Evolutionary conservation across 2,113 vertebrate genomes (phyloP).

Genomic region (Mus pahari): DNA sequence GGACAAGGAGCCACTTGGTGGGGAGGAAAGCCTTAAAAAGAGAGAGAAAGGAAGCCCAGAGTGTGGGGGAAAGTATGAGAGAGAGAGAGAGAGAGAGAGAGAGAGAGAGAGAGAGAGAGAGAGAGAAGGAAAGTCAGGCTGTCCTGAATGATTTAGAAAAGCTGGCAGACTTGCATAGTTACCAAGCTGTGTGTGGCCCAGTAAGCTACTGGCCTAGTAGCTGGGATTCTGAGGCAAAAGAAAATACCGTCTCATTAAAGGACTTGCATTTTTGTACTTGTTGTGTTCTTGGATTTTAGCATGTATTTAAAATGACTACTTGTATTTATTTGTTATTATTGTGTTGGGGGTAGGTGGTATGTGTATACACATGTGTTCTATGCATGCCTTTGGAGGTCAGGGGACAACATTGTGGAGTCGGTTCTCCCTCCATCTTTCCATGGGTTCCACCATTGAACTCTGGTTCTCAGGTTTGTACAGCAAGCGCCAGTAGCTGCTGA

Average conservation of each 20-base stretch:
- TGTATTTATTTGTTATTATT: not conserved
- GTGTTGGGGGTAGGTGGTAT: not conserved
- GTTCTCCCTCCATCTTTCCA: not conserved
- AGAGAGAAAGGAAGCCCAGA: not conserved
- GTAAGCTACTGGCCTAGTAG: not conserved
- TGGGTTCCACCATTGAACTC: too few relatives aligned
- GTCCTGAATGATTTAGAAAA: not conserved
- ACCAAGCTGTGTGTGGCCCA: not conserved
- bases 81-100: too few relatives aligned
- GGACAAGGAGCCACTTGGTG: not conserved
- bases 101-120: not conserved
- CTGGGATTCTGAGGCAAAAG: not conserved
- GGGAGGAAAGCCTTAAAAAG: not conserved
- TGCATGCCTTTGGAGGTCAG: not conserved
- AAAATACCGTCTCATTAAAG: not conserved
- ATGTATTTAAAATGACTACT: not conserved
- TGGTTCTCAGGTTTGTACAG: not conserved
- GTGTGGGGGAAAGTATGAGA: not conserved
- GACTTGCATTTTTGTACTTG: not conserved
- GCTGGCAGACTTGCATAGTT: not conserved
- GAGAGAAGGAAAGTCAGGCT: not conserved
- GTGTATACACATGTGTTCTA: too few relatives aligned
- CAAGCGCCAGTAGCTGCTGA: not conserved
- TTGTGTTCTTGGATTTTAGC: not conserved
- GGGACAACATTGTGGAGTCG: not conserved